These are phyloP conservation scores for Champsocephalus gunnari DNA, from an alignment of 2,797 vertebrate species.

Conservation along the genomic window DNA sequence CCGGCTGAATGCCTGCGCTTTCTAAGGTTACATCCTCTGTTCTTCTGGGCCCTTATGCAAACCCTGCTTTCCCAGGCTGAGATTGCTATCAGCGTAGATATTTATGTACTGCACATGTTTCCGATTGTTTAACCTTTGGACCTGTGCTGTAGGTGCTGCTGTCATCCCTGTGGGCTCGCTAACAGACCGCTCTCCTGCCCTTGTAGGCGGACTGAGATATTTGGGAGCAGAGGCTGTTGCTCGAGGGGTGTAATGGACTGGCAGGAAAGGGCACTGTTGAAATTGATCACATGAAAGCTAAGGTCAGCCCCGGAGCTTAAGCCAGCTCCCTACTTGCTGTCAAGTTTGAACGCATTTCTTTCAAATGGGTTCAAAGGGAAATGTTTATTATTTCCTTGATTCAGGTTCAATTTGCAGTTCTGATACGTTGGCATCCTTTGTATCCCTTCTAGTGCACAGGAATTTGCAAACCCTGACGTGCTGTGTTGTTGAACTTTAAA, in stretches of 20 bases:
- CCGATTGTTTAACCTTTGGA: constrained; percentile 83
- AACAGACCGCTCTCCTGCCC: constrained; percentile 63
- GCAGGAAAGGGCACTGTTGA: constrained; percentile 55
- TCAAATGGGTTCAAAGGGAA: constrained; percentile 25
- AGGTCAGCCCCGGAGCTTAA: constrained; percentile 16
- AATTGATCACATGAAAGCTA: constrained; percentile 60
- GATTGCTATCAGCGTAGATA: constrained; percentile 76
- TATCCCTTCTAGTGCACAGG: background rate
- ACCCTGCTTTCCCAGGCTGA: constrained; percentile 55
- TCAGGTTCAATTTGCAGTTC: background rate
- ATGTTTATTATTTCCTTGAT: constrained; percentile 14
- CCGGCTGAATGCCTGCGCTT: constrained; percentile 53
- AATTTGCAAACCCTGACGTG: background rate
- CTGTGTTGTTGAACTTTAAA: background rate
- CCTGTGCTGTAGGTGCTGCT: constrained; percentile 71
- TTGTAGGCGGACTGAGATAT: constrained; percentile 57
- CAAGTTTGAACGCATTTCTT: constrained; percentile 44
- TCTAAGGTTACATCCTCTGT: constrained; percentile 75
- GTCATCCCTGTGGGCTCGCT: constrained; percentile 56
- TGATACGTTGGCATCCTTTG: constrained; percentile 6
- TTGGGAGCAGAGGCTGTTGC: constrained; percentile 52
- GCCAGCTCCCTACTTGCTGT: constrained; percentile 35
- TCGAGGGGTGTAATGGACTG: constrained; percentile 70
- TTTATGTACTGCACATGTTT: constrained; percentile 83
- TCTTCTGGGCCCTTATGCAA: constrained; percentile 64